A percentile compares a stretch with the other conserved stretches of the same genome.
Evolutionary conservation across 2,113 vertebrate species (phyloP).

Genomic region (Colius striatus): DNA sequence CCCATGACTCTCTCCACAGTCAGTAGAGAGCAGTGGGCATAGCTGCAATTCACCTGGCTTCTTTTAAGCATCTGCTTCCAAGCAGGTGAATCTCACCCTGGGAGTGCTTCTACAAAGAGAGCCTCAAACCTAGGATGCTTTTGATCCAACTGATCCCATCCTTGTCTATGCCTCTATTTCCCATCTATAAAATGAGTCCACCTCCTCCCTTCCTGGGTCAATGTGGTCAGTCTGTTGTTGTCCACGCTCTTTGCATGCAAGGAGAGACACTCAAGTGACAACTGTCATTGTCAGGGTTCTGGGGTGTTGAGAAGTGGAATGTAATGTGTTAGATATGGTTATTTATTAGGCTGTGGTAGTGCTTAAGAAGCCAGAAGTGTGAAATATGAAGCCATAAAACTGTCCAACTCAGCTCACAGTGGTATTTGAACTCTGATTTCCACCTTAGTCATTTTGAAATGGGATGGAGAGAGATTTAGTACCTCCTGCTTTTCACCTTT

Average conservation of each 20-base stretch:
- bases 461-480: background rate
- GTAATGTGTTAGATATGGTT: background rate
- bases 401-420: background rate
- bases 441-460: background rate
- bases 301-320: background rate
- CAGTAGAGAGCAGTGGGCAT: background rate
- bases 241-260: background rate
- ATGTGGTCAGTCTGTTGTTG: background rate
- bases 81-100: rapidly evolving
- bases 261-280: background rate
- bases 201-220: rapidly evolving
- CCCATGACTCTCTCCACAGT: background rate
- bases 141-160: background rate
- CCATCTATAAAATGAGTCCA: background rate
- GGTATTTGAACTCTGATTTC: background rate
- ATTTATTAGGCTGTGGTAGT: background rate
- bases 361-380: background rate
- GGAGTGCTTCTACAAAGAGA: background rate
- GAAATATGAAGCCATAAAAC: background rate
- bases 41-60: background rate
- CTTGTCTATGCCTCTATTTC: background rate
- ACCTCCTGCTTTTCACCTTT: background rate
- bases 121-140: background rate
- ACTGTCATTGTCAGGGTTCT: background rate
- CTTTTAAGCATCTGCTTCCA: background rate